A percentile compares a stretch with the other conserved stretches of the same genome.
phyloP scores from a whole-genome alignment of 2,113 vertebrate species.

The Kryptolebias marmoratus region DNA sequence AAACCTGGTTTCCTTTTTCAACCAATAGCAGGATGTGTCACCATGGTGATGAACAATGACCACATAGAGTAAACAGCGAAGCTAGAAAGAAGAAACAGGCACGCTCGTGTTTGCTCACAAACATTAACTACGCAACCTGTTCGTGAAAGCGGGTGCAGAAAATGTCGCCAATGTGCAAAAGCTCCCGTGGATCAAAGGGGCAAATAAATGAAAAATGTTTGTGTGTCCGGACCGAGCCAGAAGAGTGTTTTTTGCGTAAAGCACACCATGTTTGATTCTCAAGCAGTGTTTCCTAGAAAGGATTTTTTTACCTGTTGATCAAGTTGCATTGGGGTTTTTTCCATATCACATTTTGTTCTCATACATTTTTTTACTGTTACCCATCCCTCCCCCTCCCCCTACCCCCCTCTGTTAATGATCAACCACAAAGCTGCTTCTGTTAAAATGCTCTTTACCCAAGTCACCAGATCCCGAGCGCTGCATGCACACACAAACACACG shows the following conservation, averaged over 20 bases:
- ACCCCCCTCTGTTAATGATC: conserved; percentile 64
- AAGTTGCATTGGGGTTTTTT: neutral
- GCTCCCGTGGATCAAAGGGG: neutral
- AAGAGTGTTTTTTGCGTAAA: neutral
- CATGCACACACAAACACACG: neutral
- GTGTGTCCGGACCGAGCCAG: neutral
- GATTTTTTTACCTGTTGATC: neutral
- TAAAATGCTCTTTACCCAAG: conserved; percentile 46
- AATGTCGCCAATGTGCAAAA: conserved; percentile 30
- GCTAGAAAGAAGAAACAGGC: conserved; percentile 43
- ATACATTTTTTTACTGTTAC: conserved; percentile 11
- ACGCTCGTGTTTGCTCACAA: conserved; percentile 51
- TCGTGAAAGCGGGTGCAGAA: conserved; percentile 31
- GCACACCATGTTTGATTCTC: neutral
- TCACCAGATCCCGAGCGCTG: conserved; percentile 55
- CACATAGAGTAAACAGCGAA: conserved; percentile 64
- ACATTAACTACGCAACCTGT: conserved; percentile 48
- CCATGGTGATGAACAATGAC: conserved; percentile 72
- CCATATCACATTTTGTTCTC: neutral
- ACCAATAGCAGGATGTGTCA: conserved; percentile 64
- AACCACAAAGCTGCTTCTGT: conserved; percentile 56
- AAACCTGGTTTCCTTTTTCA: conserved; percentile 43
- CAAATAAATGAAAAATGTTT: conserved; percentile 8
- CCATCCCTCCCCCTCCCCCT: neutral
- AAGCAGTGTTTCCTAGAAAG: neutral